phyloP scores from a whole-genome alignment of 2,113 vertebrate species.

The Rhegmatorhina hoffmannsi region DNA sequence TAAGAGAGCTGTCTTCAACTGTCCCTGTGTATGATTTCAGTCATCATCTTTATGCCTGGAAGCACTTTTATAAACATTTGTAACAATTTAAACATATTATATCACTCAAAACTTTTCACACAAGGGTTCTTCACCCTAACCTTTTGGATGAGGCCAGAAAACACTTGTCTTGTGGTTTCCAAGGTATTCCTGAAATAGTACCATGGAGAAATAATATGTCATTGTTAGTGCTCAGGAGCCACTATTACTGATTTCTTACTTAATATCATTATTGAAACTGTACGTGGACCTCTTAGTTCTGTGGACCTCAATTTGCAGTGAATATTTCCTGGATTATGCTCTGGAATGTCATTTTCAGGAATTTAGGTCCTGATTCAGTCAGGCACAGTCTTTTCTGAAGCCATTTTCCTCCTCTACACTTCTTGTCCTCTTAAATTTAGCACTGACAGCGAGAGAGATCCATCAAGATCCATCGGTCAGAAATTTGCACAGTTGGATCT shows the following conservation, averaged over 20 bases:
- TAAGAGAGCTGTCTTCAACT: slow-evolving; percentile 55
- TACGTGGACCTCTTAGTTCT: not conserved
- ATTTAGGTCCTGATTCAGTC: not conserved
- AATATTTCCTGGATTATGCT: not conserved
- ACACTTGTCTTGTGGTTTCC: slow-evolving; percentile 50
- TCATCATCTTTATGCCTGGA: slow-evolving; percentile 62
- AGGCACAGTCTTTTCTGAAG: not conserved
- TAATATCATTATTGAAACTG: slow-evolving; percentile 32
- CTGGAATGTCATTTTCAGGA: not conserved
- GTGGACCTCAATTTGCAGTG: not conserved
- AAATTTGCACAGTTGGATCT: not conserved
- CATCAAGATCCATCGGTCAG: not conserved
- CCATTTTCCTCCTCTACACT: not conserved
- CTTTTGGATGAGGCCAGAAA: slow-evolving; percentile 59
- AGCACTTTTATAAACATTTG: slow-evolving; percentile 63
- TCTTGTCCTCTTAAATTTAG: not conserved
- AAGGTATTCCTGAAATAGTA: slow-evolving; percentile 56
- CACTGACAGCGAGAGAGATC: not conserved
- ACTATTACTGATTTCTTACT: slow-evolving; percentile 15
- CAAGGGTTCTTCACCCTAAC: slow-evolving; percentile 61
- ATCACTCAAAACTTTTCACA: slow-evolving; percentile 58
- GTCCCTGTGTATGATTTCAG: slow-evolving; percentile 47
- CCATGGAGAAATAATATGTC: slow-evolving; percentile 33
- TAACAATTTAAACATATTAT: slow-evolving; percentile 65
- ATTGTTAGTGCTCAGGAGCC: slow-evolving; percentile 23